Evolutionary conservation across 2,888 invertebrate genomes (phyloP), one percentile per base, ranked within the genome.

Genomic region (Chrysina gloriosa): DNA sequence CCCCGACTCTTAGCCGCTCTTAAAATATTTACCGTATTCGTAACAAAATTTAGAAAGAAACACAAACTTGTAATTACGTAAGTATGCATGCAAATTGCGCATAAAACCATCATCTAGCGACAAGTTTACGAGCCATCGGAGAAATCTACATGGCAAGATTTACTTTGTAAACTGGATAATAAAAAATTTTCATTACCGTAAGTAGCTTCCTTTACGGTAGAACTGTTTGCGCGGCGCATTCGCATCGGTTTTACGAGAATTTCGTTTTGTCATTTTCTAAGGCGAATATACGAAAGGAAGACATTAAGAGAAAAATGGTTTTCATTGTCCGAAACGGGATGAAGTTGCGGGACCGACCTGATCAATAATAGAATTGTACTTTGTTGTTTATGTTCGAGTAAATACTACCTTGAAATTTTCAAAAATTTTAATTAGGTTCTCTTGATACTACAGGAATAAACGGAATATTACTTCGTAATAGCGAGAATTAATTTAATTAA

Each of bases 181-280:
- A 61, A 42, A 61, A 42, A 45, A 27, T 45, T 25, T 61, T 61
- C 61, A 61, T 61, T 42, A 61, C 42, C 25, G 39, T 61, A 61
- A 61, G 61, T 61, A 61, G 61, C 25, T 45, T 25, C 42, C 54
- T 54, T 42, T 42, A 19, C 29, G n/a, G 50, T 52, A 14, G 14
- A 29, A 29, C 27, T 27, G 27, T 52, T 52, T 52, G 42, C 61
- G 21, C 45, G 3, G 16, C 39, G 16, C 16, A 61, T 61, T 39
- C 42, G 61, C 61, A 45, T 27, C 2, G 11, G 7, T 61, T 61
- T 61, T 61, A 61, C 19, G 61, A 45, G 25, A 29, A 42, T 42
- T 42, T 34, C 27, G 61, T 42, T 61, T 14, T 42, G 29, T 39
- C 45, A 45, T 25, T 16, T 52, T 7, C 29, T 52, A 2, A 21